Percentiles rank a stretch among this genome's conserved stretches.
These are phyloP conservation scores for Engraulis encrasicolus DNA, from an alignment of 2,113 vertebrate genomes.

Conservation along the genomic window DNA sequence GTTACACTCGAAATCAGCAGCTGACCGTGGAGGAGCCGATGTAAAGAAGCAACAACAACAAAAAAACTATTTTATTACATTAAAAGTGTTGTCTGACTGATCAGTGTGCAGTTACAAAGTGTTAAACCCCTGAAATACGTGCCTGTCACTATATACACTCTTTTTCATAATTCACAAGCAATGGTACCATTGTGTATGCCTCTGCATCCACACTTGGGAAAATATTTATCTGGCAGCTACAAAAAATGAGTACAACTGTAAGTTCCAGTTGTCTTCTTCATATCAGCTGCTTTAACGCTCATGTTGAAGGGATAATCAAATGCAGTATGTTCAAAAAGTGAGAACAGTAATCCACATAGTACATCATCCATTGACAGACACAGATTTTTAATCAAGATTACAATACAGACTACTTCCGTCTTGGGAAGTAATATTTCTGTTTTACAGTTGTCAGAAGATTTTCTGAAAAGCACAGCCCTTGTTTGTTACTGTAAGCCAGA, in stretches of 20 bases:
- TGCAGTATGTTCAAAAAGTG: background rate
- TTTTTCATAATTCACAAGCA: too few relatives aligned
- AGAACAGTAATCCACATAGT: background rate
- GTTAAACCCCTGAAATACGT: background rate
- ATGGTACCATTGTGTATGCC: background rate
- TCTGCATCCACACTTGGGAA: background rate
- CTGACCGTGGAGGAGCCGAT: background rate
- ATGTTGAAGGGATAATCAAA: background rate
- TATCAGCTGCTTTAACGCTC: background rate
- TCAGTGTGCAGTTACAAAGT: conserved; percentile 2
- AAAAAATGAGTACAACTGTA: background rate
- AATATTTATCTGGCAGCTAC: background rate
- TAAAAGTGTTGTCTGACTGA: background rate
- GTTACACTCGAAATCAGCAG: background rate
- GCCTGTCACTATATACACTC: background rate
- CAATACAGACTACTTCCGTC: too few relatives aligned
- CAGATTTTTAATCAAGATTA: too few relatives aligned
- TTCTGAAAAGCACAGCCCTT: background rate
- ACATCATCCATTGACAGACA: background rate
- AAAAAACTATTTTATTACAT: background rate
- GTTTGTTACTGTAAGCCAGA: too few relatives aligned
- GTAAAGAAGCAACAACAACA: background rate
- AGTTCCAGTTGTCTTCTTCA: background rate
- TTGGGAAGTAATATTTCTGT: too few relatives aligned
- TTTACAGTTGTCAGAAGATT: background rate